Percentiles rank a stretch among this genome's conserved stretches.
Conservation (phyloP, 1,140 invertebrate species). For the Pseudoatta argentina region DNA sequence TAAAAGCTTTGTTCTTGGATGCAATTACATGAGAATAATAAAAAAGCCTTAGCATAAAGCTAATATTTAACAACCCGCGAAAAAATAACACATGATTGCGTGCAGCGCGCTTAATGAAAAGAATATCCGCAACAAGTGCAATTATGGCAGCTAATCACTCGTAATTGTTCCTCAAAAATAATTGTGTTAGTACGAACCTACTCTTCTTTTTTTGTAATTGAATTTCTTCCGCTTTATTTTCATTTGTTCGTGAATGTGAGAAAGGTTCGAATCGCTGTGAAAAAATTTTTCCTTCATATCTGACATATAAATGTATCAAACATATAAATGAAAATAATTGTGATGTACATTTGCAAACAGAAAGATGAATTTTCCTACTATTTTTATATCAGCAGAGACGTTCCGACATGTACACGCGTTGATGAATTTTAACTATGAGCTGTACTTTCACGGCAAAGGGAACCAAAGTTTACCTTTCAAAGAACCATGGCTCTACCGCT, state of each 20-base stretch:
- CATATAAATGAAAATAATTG: conserved; percentile 16
- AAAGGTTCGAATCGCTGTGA: background rate
- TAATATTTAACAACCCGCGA: conserved; percentile 26
- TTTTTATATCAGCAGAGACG: conserved; percentile 7
- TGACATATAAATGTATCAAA: background rate
- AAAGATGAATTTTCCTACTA: background rate
- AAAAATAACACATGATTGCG: background rate
- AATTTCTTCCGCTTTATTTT: background rate
- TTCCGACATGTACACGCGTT: background rate
- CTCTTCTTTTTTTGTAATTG: background rate
- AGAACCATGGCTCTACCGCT: background rate
- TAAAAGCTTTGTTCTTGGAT: background rate
- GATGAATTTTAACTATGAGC: conserved; percentile 1
- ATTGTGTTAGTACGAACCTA: background rate
- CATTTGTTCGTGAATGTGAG: background rate
- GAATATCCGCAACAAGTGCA: conserved; percentile 10
- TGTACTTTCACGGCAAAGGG: background rate
- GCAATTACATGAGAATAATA: background rate
- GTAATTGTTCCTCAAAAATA: conserved; percentile 22
- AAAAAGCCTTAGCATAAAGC: background rate
- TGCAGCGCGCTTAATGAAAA: background rate
- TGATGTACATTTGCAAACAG: background rate
- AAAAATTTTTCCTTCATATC: background rate
- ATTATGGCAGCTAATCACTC: background rate
- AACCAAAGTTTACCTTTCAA: conserved; percentile 38